These are phyloP conservation scores for Parasteatoda lunata DNA, from an alignment of 2,888 invertebrate species.

Conservation along the genomic window DNA sequence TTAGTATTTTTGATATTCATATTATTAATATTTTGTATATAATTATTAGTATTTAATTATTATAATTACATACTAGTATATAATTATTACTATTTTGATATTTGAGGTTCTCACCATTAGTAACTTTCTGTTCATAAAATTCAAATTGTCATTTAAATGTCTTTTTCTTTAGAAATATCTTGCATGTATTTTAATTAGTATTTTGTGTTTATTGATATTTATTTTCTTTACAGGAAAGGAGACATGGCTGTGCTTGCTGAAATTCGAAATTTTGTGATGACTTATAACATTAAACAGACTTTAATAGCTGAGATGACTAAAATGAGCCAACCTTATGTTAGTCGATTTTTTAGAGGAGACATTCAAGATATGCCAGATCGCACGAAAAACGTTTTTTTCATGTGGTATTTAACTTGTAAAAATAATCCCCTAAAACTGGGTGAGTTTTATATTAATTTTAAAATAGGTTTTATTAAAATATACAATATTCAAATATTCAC, in stretches of 20 bases:
- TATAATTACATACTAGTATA: too few relatives aligned
- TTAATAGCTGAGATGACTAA: conserved; percentile 76
- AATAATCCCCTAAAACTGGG: conserved; percentile 74
- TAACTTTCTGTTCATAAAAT: too few relatives aligned
- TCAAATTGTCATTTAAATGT: too few relatives aligned
- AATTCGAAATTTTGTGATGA: conserved; percentile 75
- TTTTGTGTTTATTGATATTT: not conserved
- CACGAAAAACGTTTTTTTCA: conserved; percentile 75
- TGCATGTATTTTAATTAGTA: not conserved
- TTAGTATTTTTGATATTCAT: too few relatives aligned
- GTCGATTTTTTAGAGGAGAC: conserved; percentile 76
- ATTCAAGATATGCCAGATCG: conserved; percentile 76
- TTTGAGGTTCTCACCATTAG: too few relatives aligned
- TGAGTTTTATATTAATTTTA: conserved; percentile 46
- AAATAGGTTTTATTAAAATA: too few relatives aligned
- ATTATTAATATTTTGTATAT: too few relatives aligned
- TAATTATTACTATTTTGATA: too few relatives aligned
- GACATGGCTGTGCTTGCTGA: conserved; percentile 75
- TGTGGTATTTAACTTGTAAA: conserved; percentile 76
- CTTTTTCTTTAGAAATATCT: too few relatives aligned
- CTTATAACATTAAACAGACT: conserved; percentile 76
- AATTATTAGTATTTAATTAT: too few relatives aligned
- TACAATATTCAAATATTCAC: too few relatives aligned
- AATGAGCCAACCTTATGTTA: conserved; percentile 76
- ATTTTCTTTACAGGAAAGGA: conserved; percentile 71